Evolutionary conservation across 2,888 invertebrate species (phyloP).

Genomic region (Brachyptera risi): DNA sequence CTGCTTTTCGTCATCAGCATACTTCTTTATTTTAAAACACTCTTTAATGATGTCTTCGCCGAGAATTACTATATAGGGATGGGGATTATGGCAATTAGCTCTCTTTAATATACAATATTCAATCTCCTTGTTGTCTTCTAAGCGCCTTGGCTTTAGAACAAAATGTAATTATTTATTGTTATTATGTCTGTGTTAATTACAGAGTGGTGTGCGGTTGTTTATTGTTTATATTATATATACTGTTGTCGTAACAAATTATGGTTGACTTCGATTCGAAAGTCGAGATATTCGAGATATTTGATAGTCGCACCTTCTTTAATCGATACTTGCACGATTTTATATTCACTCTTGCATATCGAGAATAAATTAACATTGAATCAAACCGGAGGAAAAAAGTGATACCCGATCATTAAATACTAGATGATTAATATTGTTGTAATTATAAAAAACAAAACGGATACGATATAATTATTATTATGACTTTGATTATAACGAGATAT

Average conservation of each 20-base stretch:
- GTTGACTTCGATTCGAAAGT: slow-evolving; percentile 1
- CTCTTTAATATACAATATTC: slow-evolving; percentile 1
- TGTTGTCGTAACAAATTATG: neutral
- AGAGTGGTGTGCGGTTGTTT: neutral
- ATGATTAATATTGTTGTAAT: too few relatives aligned
- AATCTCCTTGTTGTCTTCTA: neutral
- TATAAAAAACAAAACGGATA: too few relatives aligned
- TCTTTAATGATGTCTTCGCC: slow-evolving; percentile 28
- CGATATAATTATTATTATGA: too few relatives aligned
- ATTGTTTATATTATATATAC: neutral
- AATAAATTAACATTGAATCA: too few relatives aligned
- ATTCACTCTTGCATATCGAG: too few relatives aligned
- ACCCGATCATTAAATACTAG: too few relatives aligned
- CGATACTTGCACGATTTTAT: too few relatives aligned
- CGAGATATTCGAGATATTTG: too few relatives aligned
- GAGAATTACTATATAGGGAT: too few relatives aligned
- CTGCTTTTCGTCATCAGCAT: slow-evolving; percentile 19
- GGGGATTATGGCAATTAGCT: slow-evolving; percentile 28
- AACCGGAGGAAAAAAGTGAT: too few relatives aligned
- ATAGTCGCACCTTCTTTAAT: slow-evolving; percentile 19
- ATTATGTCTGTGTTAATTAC: slow-evolving; percentile 10
- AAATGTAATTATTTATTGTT: slow-evolving; percentile 1
- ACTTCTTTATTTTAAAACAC: slow-evolving; percentile 14
- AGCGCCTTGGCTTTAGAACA: slow-evolving; percentile 6
- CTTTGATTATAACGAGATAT: too few relatives aligned